These are phyloP conservation scores for Ornithorhynchus anatinus DNA, from an alignment of 2,113 vertebrate species.

Conservation along the genomic window DNA sequence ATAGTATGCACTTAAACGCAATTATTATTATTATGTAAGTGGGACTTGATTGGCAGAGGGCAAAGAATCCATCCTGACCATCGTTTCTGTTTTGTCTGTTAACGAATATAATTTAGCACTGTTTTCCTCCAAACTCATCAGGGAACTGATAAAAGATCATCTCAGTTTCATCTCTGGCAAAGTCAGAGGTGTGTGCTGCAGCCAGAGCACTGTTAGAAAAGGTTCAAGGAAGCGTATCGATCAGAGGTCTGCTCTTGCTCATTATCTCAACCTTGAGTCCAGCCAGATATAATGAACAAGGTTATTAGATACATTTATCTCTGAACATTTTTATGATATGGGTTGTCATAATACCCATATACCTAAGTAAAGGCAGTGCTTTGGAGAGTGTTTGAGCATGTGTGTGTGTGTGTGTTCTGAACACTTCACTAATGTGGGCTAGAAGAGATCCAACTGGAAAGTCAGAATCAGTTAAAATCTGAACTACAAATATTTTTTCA, in stretches of 20 bases:
- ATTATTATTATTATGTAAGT: too few relatives aligned
- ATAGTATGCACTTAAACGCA: too few relatives aligned
- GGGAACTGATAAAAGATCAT: slow-evolving; percentile 55
- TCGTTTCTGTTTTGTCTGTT: slow-evolving; percentile 38
- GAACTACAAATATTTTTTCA: too few relatives aligned
- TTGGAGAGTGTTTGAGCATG: too few relatives aligned
- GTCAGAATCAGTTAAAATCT: too few relatives aligned
- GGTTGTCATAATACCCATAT: too few relatives aligned
- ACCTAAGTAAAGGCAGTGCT: too few relatives aligned
- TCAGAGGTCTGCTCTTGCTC: slow-evolving; percentile 28
- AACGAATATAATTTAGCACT: not conserved
- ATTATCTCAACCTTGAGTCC: slow-evolving; percentile 2
- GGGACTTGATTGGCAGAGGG: slow-evolving; percentile 41
- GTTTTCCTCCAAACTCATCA: slow-evolving; percentile 30
- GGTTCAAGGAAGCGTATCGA: slow-evolving; percentile 21
- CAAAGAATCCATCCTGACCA: slow-evolving; percentile 31
- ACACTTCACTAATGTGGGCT: too few relatives aligned
- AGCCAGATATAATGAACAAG: not conserved
- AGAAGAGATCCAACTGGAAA: too few relatives aligned
- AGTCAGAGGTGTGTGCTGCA: not conserved
- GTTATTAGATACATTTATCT: slow-evolving; percentile 31
- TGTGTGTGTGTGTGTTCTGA: too few relatives aligned
- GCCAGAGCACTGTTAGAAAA: slow-evolving; percentile 7
- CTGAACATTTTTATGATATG: not conserved
- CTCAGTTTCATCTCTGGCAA: slow-evolving; percentile 41